Evolutionary conservation across 2,888 invertebrate species (phyloP), one percentile per base, ranked within the genome.

Genomic region (Serripes groenlandicus): DNA sequence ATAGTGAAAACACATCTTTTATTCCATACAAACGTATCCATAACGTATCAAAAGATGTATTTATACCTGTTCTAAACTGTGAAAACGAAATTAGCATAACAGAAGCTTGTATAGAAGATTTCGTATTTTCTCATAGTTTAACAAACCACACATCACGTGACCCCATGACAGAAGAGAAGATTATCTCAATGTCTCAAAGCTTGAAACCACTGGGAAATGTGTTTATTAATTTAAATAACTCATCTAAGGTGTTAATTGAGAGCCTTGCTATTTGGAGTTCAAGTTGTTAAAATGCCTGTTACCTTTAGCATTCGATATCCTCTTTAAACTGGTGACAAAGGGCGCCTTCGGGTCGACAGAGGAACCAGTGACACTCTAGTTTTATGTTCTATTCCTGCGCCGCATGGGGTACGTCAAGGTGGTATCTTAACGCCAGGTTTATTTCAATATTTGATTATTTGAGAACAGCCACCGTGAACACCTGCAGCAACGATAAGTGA

Each of bases 391-490:
- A 34, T 75, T 56, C 66, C 15, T 37, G 37, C 75, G 23, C 75
- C 3, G 68, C 75, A 75, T 52, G 75, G 68, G 68, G 75, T 56
- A 32, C 52, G 66, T n/a, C 75, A 75, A 75, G 75, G 68, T 66
- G 75, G 75, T 34, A 42, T 66, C 75, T 75, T 75, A 66, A 75
- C 66, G 66, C 35, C 56, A 64, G 52, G 75, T 75, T 75, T 75
- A 75, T 75, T 75, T 66, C 75, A 75, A 75, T 75, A 75, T 75
- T 75, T 75, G 75, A 75, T 75, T 75, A 75, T 66, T 66, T 26
- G 54, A 66, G 66, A 68, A 52, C 54, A 49, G 54, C n/a, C 62
- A 28, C 3, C 66, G 35, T 18, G 56, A 56, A 54, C 75, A 75
- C 75, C 75, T 75, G 75, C 75, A 66, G 52, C 23, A 75, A n/a